Conservation (phyloP, 2,113 vertebrate species). For the Athene noctua region DNA sequence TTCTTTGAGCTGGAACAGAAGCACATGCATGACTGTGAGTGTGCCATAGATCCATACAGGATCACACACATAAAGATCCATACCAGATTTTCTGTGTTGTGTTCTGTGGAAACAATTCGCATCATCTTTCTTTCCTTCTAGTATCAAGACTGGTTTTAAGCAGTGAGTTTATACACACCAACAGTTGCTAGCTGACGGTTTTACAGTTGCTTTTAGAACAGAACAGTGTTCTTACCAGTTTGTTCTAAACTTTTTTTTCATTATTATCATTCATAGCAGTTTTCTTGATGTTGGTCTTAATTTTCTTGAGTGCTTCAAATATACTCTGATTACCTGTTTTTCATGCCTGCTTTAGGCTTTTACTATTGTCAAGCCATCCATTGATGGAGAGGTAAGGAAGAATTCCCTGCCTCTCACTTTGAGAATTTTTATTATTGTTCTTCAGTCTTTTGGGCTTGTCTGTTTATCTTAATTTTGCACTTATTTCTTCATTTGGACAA, state of each 20-base stretch:
- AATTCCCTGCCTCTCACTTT: background rate
- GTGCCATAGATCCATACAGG: too few relatives aligned
- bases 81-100: background rate
- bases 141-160: background rate
- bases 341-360: background rate
- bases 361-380: background rate
- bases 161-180: background rate
- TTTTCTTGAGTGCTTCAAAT: background rate
- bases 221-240: background rate
- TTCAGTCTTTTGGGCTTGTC: background rate
- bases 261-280: background rate
- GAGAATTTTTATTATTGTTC: background rate
- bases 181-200: background rate
- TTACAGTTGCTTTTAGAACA: background rate
- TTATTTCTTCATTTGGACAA: background rate
- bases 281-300: background rate
- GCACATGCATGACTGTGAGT: too few relatives aligned
- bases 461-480: background rate
- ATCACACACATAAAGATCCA: background rate
- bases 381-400: background rate
- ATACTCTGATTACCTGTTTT: background rate
- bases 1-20: background rate
- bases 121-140: background rate
- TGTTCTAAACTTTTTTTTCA: background rate
- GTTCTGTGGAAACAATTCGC: background rate